Percentiles rank a stretch among this genome's conserved stretches.
These are phyloP conservation scores for Drosophila parabipectinata DNA, from an alignment of 1,140 invertebrate species.

Conservation along the genomic window DNA sequence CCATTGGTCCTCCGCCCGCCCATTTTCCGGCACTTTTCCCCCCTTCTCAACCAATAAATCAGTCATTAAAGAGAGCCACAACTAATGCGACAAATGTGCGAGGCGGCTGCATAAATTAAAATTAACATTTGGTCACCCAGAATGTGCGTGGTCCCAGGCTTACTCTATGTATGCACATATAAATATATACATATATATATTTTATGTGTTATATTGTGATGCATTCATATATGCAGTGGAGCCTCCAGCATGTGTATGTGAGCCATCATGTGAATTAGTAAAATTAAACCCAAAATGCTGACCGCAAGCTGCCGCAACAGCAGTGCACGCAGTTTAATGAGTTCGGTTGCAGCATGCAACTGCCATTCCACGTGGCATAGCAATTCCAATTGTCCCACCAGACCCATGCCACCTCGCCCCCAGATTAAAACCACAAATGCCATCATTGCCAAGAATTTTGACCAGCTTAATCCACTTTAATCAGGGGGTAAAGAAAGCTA, in stretches of 20 bases:
- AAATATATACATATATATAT: not conserved
- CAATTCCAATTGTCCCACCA: not conserved
- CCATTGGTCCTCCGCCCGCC: not conserved
- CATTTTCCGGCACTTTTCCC: conserved; percentile 31
- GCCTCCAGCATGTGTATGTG: conserved; percentile 14
- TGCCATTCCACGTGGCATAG: conserved; percentile 13
- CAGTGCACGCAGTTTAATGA: conserved; percentile 71
- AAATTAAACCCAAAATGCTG: conserved; percentile 75
- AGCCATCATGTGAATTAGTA: conserved; percentile 76
- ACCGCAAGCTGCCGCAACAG: conserved; percentile 74
- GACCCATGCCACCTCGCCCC: not conserved
- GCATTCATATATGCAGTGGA: not conserved
- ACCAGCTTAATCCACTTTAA: conserved; percentile 27
- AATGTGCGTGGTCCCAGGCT: conserved; percentile 9
- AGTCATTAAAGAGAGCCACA: conserved; percentile 76
- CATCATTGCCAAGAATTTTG: conserved; percentile 21
- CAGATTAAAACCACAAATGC: conserved; percentile 24
- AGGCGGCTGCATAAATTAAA: conserved; percentile 76
- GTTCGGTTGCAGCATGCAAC: conserved; percentile 41
- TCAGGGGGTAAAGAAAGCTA: conserved; percentile 22
- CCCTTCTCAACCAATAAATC: conserved; percentile 70
- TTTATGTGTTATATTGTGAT: not conserved
- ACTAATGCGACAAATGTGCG: conserved; percentile 77
- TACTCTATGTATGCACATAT: not conserved
- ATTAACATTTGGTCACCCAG: conserved; percentile 67